Percentiles rank a stretch among this genome's conserved stretches.
These are phyloP conservation scores for Ametastegia equiseti DNA, from an alignment of 2,888 invertebrate genomes.

Conservation along the genomic window DNA sequence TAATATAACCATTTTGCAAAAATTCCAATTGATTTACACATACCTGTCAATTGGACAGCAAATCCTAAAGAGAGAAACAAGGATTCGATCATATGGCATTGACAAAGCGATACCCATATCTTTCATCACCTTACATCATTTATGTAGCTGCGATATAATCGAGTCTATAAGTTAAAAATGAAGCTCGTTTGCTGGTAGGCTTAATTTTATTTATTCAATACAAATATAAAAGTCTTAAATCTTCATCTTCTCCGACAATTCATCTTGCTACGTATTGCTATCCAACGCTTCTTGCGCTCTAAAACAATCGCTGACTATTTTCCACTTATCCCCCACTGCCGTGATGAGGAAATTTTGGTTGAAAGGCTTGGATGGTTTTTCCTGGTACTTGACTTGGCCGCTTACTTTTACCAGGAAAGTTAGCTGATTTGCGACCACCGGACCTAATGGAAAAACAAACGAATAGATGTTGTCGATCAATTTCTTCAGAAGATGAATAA, in stretches of 20 bases:
- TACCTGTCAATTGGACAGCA: too few relatives aligned
- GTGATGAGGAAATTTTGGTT: conserved; percentile 93
- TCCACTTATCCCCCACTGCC: conserved; percentile 94
- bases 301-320: conserved; percentile 93
- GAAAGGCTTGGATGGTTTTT: conserved; percentile 82
- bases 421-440: conserved; percentile 86
- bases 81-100: too few relatives aligned
- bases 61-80: too few relatives aligned
- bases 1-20: too few relatives aligned
- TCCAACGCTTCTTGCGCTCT: conserved; percentile 82
- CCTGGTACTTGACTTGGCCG: conserved; percentile 88
- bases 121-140: not conserved
- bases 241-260: not conserved
- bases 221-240: not conserved
- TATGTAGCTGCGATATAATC: not conserved
- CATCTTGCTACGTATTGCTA: conserved; percentile 49
- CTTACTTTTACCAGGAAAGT: conserved; percentile 91
- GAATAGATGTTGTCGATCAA: not conserved
- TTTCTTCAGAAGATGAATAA: not conserved
- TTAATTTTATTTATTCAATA: not conserved
- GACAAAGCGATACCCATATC: too few relatives aligned
- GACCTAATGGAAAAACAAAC: conserved; percentile 77
- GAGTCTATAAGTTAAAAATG: not conserved
- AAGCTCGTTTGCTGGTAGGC: not conserved
- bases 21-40: too few relatives aligned